A percentile compares a stretch with the other conserved stretches of the same genome.
Conservation (phyloP, 2,113 vertebrate genomes). For the Megalops atlanticus region DNA sequence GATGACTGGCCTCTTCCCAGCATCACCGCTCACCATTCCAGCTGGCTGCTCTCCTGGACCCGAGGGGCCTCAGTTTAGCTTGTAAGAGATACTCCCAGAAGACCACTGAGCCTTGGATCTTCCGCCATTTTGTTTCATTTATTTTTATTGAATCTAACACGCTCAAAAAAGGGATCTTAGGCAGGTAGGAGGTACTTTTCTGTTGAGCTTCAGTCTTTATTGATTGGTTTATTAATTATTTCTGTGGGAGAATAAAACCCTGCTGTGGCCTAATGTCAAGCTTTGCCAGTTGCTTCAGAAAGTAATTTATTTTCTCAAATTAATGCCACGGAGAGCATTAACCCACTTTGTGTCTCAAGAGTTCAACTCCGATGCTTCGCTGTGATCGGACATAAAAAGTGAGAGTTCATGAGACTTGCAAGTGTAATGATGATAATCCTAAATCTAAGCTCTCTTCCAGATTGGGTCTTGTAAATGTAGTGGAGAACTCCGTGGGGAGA, state of each 20-base stretch:
- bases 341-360: conserved; percentile 27
- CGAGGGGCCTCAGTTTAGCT: not conserved
- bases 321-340: conserved; percentile 32
- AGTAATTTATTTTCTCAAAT: conserved; percentile 36
- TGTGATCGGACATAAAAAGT: not conserved
- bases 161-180: conserved; percentile 26
- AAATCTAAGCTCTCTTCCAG: conserved; percentile 10
- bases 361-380: not conserved
- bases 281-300: conserved; percentile 11
- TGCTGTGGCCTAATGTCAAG: conserved; percentile 25
- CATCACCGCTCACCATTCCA: conserved; percentile 15
- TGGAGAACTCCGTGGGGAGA: not conserved
- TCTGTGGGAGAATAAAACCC: conserved; percentile 33
- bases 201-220: conserved; percentile 35
- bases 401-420: not conserved
- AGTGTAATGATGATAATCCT: not conserved
- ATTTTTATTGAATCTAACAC: not conserved
- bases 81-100: not conserved
- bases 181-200: not conserved
- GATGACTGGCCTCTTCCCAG: not conserved
- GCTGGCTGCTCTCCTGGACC: not conserved
- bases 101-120: conserved; percentile 4
- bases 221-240: conserved; percentile 56
- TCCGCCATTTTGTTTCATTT: conserved; percentile 15
- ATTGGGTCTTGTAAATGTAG: not conserved